Base-by-base conservation (phyloP, 2,797 vertebrate species). In the Pipistrellus pygmaeus region DNA sequence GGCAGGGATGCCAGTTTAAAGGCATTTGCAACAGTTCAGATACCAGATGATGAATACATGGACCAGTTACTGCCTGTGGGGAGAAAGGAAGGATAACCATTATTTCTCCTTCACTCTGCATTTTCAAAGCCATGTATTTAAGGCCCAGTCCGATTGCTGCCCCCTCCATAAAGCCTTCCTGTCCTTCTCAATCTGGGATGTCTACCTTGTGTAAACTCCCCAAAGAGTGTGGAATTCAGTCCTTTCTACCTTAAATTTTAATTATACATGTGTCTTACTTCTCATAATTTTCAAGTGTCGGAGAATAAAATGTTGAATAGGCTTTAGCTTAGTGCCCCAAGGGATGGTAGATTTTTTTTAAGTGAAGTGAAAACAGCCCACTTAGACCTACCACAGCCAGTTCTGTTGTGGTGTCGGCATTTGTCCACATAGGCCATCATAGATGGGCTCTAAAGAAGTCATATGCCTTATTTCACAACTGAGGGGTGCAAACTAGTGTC, bases 381-480 rank as follows among this genome's bases (percentile, higher is more conserved):
- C 14, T 81, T 77, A 44, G 88, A 81, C 17, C 71, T 41, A 27
- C 25, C 8, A 30, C 57, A 80, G 87, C 38, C 23, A 44, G 66
- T 90, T 80, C 57, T 95, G 85, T 48, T n/a, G 57, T 41, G 0
- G 8, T 35, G 15, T 23, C 35, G 55, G 60, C 86, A 55, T 80
- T 57, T 82, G 64, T 60, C 87, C 35, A 93, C 81, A 15, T 75
- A 92, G 93, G 55, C 64, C 75, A 64, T 64, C 32, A 2, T 13
- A 30, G 68, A 69, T n/a, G 30, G 62, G 41, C 75, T 78, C 82
- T 88, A 14, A 69, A 60, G 64, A 82, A 95, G 94, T 96, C 96
- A 96, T 55, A 68, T 90, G 95, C 93, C 75, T 94, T 71, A 92
- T 97, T 97, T 92, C 95, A 94, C 91, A 97, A 97, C 89, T 1